phyloP scores from a whole-genome alignment of 1,140 invertebrate genomes.

The Drosophila sechellia region DNA sequence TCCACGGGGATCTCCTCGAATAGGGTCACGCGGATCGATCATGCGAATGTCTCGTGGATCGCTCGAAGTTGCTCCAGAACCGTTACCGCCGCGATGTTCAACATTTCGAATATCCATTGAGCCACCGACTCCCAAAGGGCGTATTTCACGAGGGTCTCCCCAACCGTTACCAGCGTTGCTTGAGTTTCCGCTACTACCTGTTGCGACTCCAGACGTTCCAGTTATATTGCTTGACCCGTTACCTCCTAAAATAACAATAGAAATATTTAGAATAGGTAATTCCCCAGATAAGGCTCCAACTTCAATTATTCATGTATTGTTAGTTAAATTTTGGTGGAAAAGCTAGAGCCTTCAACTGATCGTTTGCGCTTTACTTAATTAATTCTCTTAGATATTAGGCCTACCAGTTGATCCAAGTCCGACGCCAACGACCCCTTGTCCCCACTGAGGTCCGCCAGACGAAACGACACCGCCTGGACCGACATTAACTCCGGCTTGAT shows the following conservation, averaged over 20 bases:
- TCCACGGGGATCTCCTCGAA: conserved; percentile 89
- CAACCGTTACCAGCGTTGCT: conserved; percentile 84
- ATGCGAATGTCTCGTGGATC: conserved; percentile 85
- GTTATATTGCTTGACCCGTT: conserved; percentile 47
- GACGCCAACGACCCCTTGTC: conserved; percentile 50
- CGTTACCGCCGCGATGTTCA: conserved; percentile 76
- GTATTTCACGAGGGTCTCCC: conserved; percentile 85
- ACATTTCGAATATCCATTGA: conserved; percentile 69
- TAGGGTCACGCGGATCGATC: conserved; percentile 88
- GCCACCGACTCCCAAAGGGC: conserved; percentile 51
- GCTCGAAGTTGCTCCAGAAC: conserved; percentile 85
- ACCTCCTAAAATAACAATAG: conserved; percentile 35
- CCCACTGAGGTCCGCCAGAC: conserved; percentile 71
- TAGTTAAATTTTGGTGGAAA: too few species aligned
- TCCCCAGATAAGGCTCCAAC: too few species aligned
- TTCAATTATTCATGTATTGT: too few species aligned
- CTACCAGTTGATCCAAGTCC: conserved; percentile 61
- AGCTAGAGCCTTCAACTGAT: too few species aligned
- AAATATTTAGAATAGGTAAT: background rate
- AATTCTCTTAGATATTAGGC: too few species aligned
- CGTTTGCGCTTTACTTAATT: too few species aligned
- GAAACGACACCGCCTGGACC: conserved; percentile 61
- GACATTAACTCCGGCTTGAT: conserved; percentile 58
- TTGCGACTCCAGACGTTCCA: conserved; percentile 35
- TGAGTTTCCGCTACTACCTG: conserved; percentile 38